Conservation (phyloP, 1,140 invertebrate species). For the Aphelinus certus region DNA sequence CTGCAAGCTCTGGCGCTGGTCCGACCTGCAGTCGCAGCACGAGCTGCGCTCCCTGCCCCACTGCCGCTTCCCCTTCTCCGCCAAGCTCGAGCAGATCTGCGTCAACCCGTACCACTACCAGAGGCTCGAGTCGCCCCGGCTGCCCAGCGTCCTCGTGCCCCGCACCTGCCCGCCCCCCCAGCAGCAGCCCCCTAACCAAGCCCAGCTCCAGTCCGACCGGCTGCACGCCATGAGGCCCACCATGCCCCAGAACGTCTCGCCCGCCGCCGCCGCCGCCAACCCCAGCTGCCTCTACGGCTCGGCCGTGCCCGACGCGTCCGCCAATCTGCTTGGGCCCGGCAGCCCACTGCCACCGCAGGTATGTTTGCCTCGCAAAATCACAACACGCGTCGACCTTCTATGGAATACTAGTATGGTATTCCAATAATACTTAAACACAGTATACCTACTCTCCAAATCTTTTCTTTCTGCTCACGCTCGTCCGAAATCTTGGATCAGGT, state of each 20-base stretch:
- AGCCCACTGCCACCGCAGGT: no score
- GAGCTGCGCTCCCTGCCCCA: slow-evolving; percentile 93
- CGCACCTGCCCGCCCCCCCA: neutral
- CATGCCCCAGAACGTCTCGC: slow-evolving; percentile 9
- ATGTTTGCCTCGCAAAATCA: no score
- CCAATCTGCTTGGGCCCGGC: no score
- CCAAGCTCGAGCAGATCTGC: slow-evolving; percentile 96
- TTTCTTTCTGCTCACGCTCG: no score
- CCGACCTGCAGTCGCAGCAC: slow-evolving; percentile 95
- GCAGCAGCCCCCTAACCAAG: neutral
- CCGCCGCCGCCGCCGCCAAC: neutral
- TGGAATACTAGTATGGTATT: no score
- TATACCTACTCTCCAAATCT: no score
- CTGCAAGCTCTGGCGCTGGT: slow-evolving; percentile 97
- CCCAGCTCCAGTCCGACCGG: no score
- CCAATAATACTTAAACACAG: no score
- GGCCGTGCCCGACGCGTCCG: no score
- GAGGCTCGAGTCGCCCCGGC: slow-evolving; percentile 88
- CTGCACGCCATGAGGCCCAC: neutral
- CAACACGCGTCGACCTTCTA: no score
- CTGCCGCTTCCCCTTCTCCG: slow-evolving; percentile 92
- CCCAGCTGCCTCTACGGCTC: neutral
- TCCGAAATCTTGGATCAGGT: neutral
- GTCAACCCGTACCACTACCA: slow-evolving; percentile 99
- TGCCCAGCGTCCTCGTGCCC: slow-evolving; percentile 94